phyloP scores from a whole-genome alignment of 2,888 invertebrate genomes.

The Melanostoma mellinum region DNA sequence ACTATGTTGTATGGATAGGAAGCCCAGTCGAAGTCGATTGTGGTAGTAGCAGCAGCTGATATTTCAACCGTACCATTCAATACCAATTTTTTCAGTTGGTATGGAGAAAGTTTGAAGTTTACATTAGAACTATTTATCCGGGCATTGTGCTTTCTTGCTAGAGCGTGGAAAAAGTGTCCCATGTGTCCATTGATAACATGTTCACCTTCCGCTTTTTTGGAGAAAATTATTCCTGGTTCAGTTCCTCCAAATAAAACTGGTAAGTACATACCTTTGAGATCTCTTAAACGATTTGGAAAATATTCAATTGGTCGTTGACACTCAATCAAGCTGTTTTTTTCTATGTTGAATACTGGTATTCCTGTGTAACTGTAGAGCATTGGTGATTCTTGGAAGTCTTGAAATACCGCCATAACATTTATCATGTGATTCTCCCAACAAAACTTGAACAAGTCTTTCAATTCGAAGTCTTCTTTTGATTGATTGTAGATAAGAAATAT shows the following conservation, averaged over 20 bases:
- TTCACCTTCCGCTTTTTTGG: background rate
- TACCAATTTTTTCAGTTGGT: slow-evolving; percentile 43
- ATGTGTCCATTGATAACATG: slow-evolving; percentile 74
- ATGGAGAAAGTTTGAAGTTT: slow-evolving; percentile 55
- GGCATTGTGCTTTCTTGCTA: slow-evolving; percentile 76
- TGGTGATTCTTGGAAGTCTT: background rate
- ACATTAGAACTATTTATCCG: slow-evolving; percentile 55
- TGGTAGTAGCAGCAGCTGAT: no score
- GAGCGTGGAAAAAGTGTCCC: slow-evolving; percentile 76
- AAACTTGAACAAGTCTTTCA: background rate
- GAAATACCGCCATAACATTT: slow-evolving; percentile 1
- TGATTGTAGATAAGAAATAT: background rate
- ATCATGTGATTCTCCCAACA: slow-evolving; percentile 2
- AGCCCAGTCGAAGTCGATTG: no score
- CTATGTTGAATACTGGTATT: background rate
- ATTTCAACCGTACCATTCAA: no score
- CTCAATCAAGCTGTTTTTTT: background rate
- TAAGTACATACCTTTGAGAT: background rate
- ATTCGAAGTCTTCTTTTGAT: background rate
- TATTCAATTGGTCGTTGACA: background rate
- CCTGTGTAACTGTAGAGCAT: background rate
- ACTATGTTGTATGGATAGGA: no score
- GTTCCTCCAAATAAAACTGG: background rate
- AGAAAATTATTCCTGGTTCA: background rate
- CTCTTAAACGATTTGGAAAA: background rate